These are phyloP conservation scores for Cheilinus undulatus DNA, from an alignment of 2,113 vertebrate species.

Conservation along the genomic window DNA sequence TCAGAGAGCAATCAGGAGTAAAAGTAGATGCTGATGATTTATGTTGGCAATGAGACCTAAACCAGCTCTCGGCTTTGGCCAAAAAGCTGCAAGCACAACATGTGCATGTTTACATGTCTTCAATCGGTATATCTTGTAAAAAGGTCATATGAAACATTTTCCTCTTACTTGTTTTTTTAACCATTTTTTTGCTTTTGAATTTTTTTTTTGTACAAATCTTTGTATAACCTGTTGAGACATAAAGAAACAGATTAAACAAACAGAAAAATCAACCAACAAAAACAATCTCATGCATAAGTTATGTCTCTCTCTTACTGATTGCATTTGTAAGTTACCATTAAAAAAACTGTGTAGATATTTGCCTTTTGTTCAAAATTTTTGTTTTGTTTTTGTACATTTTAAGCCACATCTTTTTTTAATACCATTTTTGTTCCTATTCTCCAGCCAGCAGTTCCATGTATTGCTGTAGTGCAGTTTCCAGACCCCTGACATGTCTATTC, in stretches of 20 bases:
- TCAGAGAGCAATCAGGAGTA: constrained; percentile 60
- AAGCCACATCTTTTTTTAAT: constrained; percentile 54
- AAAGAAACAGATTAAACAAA: constrained; percentile 76
- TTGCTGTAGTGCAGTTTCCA: constrained; percentile 69
- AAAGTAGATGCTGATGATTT: constrained; percentile 83
- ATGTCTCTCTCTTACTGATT: constrained; percentile 78
- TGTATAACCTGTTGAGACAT: constrained; percentile 76
- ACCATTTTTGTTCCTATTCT: constrained; percentile 61
- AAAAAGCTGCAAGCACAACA: constrained; percentile 56
- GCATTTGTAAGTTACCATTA: constrained; percentile 72
- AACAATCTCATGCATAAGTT: constrained; percentile 84
- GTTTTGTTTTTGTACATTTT: constrained; percentile 71
- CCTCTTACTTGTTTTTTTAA: constrained; percentile 35
- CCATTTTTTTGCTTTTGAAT: constrained; percentile 36
- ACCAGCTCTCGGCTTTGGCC: constrained; percentile 60
- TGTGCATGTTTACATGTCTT: constrained; percentile 68
- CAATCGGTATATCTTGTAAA: constrained; percentile 76
- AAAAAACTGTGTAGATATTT: constrained; percentile 62
- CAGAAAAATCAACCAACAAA: constrained; percentile 71
- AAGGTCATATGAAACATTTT: constrained; percentile 82
- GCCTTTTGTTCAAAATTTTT: constrained; percentile 62
- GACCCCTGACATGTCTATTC: constrained; percentile 66
- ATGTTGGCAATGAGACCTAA: constrained; percentile 80
- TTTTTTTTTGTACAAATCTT: constrained; percentile 79
- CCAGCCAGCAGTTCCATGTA: constrained; percentile 70